Conservation (phyloP, 2,888 invertebrate species). For the Isoperla grammatica region DNA sequence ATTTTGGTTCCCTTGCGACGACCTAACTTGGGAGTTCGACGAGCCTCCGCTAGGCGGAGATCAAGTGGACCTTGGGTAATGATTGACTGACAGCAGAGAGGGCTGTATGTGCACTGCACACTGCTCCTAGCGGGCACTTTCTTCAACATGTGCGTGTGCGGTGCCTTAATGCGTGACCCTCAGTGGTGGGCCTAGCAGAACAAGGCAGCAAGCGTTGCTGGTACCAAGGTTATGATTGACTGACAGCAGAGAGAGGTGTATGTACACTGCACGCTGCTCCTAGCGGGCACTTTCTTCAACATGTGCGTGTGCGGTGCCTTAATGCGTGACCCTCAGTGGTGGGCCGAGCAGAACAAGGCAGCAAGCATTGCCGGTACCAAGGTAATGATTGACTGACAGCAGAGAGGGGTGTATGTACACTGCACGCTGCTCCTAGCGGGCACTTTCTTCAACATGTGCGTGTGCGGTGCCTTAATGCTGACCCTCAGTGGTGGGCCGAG, state of each 20-base stretch:
- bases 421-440: slow-evolving; percentile 67
- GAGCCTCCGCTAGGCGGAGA: no score
- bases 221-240: slow-evolving; percentile 45
- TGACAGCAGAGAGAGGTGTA: slow-evolving; percentile 84
- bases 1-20: no score
- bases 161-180: slow-evolving; percentile 80
- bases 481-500: slow-evolving; percentile 65
- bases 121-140: slow-evolving; percentile 77
- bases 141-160: slow-evolving; percentile 79
- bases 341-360: slow-evolving; percentile 53
- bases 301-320: slow-evolving; percentile 80
- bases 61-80: no score
- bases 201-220: slow-evolving; percentile 43
- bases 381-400: slow-evolving; percentile 55
- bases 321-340: slow-evolving; percentile 80
- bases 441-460: slow-evolving; percentile 76
- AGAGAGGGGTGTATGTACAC: no score
- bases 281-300: slow-evolving; percentile 72
- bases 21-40: no score
- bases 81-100: no score
- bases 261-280: slow-evolving; percentile 67
- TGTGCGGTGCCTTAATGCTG: slow-evolving; percentile 80
- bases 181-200: slow-evolving; percentile 73
- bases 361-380: slow-evolving; percentile 42
- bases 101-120: no score